Evolutionary conservation across 2,888 invertebrate species (phyloP), one percentile per base, ranked within the genome.

Genomic region (Dasypogon diadema): DNA sequence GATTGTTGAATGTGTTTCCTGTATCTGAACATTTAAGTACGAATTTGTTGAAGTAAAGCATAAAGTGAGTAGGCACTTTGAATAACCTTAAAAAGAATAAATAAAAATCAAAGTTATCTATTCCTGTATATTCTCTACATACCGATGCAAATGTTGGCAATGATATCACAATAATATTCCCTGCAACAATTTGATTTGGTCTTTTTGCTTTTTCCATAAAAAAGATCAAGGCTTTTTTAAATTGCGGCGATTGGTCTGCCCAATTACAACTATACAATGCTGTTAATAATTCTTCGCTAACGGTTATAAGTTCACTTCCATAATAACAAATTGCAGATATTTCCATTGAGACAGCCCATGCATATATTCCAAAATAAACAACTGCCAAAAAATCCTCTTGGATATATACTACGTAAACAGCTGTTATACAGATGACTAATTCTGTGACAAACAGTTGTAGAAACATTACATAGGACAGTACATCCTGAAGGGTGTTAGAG

Each of bases 261-360:
- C 70, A 75, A 26, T 75, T 75, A 21, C 75, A 68, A 4, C 42
- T 46, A 14, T 75, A 75, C 2, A 75, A 24, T 30, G 22, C 56
- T n/a, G 75, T 75, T 1, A 56, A 46, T 18, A 75, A 34, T 24
- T 68, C n/a, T 42, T 55, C 56, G 10, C 26, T 70, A 10, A 26
- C 30, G 8, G 16, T 12, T 42, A 75, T 68, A 5, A 75, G 48
- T 56, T 68, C 42, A 30, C 70, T 48, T 12, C 75, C 70, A 16
- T 75, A 75, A 12, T 70, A 75, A 18, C 75, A 75, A 42, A 10
- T 18, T 14, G 56, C 26, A 16, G 22, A 34, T 2, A 73, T 73
- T 56, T 73, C 56, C 22, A 34, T 21, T 16, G 34, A 22, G 1
- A 73, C 14, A 2, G 42, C 42, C 8, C 10, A 8, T 8, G 26